A percentile compares a stretch with the other conserved stretches of the same genome.
These are phyloP conservation scores for Oreortyx pictus DNA, from an alignment of 2,797 vertebrate species.

Conservation along the genomic window DNA sequence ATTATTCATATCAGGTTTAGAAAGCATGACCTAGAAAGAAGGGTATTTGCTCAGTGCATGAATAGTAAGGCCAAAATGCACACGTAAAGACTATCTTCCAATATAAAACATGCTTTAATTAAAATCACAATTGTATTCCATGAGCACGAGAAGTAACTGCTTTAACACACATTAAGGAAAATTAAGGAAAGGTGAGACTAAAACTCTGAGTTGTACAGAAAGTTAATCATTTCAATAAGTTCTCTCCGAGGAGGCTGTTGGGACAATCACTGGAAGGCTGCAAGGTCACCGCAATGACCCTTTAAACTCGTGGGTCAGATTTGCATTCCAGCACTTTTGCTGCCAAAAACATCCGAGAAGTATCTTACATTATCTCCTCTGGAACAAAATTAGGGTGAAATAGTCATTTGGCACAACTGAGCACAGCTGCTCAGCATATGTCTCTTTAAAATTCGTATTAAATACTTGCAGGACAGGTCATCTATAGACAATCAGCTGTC, in stretches of 20 bases:
- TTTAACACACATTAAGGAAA: background rate
- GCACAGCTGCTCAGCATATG: background rate
- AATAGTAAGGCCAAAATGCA: background rate
- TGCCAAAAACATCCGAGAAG: background rate
- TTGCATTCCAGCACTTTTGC: background rate
- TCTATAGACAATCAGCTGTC: accelerated
- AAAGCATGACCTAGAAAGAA: constrained; percentile 33
- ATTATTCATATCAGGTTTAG: constrained; percentile 22
- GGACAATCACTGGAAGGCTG: background rate
- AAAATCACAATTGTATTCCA: background rate
- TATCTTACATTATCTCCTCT: background rate
- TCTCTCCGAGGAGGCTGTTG: background rate
- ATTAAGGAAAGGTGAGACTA: background rate
- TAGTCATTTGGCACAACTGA: background rate
- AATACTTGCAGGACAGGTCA: background rate
- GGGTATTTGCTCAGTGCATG: background rate
- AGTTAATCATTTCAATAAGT: background rate
- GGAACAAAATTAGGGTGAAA: background rate
- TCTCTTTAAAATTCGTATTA: background rate
- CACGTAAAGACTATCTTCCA: background rate
- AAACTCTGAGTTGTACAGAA: background rate
- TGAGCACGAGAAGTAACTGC: background rate
- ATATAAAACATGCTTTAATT: background rate
- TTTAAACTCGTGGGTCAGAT: background rate
- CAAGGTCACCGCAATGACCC: background rate